Base-by-base conservation (phyloP, 2,888 invertebrate genomes). In the Mythimna loreyi region DNA sequence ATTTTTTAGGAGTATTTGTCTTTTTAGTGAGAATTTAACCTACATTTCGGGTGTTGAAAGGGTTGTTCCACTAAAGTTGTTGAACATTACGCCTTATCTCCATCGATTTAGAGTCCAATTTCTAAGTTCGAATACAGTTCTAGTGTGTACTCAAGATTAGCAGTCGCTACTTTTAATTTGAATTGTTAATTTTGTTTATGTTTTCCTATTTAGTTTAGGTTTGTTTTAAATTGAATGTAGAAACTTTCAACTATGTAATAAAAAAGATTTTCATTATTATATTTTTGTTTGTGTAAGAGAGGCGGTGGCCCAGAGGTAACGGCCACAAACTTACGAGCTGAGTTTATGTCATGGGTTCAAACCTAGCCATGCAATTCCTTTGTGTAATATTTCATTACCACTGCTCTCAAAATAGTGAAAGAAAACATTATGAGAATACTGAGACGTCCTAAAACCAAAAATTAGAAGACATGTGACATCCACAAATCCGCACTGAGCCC, bases 171-270 rank as follows among this genome's bases (percentile, higher is more conserved):
- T 63, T 43, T n/a, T 40, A 64, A 73, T 72, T 60, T 56, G 45
- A 62, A 72, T 74, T 67, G 60, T 19, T 64, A 64, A 63, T 73
- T 59, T 19, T 67, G 43, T 56, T 23, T 49, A n/a, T 53, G 58
- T 63, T 73, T 60, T 53, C 53, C 25, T 65, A 25, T 45, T 53
- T 60, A 40, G 36, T 45, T 53, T 21, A 33, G n/a, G 49, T 58
- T 61, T 47, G 13, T n/a, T 8, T 43, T 2, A 33, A 9, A 47
- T 3, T 4, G 16, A 52, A 57, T 21, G 19, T 8, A 52, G 25
- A 21, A 47, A 25, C 4, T 11, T 6, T 30, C 25, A 45, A 8
- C n/a, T n/a, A 19, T 19, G 19, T 43, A 19, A 43, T 6, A 19
- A 43, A 43, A 16, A 19, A 19, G 19, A 19, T 43, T 43, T 40